These are phyloP conservation scores for Amiota mariae DNA, from an alignment of 2,888 invertebrate species.

Conservation along the genomic window DNA sequence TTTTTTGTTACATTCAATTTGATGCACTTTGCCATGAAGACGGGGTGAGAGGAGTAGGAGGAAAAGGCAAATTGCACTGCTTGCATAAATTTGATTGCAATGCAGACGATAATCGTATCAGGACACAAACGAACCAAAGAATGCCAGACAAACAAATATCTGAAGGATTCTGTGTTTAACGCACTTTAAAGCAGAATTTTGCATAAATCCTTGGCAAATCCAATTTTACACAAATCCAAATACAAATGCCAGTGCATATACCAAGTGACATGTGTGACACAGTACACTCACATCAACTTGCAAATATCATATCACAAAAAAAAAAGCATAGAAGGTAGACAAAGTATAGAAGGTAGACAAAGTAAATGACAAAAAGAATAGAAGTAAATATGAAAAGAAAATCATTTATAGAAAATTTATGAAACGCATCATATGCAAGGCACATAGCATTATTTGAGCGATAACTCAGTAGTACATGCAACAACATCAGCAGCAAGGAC, in stretches of 20 bases:
- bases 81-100: constrained; percentile 41
- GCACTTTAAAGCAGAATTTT: neutral
- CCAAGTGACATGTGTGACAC: no score
- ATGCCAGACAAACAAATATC: neutral
- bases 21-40: neutral
- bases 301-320: neutral
- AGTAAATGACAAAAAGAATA: neutral
- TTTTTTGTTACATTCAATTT: constrained; percentile 20
- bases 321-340: neutral
- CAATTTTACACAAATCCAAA: neutral
- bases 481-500: constrained; percentile 44
- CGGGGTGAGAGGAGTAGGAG: no score
- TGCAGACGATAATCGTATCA: constrained; percentile 35
- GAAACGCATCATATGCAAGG: constrained; percentile 68
- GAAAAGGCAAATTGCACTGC: constrained; percentile 35
- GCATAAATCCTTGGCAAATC: neutral
- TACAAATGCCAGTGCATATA: neutral
- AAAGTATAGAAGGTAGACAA: neutral
- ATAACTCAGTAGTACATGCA: constrained; percentile 59
- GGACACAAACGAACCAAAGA: no score
- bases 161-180: neutral
- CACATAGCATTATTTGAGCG: constrained; percentile 66
- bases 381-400: neutral
- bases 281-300: no score
- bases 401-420: constrained; percentile 65